phyloP scores from a whole-genome alignment of 1,140 invertebrate species.

The Drosophila equinoxialis region DNA sequence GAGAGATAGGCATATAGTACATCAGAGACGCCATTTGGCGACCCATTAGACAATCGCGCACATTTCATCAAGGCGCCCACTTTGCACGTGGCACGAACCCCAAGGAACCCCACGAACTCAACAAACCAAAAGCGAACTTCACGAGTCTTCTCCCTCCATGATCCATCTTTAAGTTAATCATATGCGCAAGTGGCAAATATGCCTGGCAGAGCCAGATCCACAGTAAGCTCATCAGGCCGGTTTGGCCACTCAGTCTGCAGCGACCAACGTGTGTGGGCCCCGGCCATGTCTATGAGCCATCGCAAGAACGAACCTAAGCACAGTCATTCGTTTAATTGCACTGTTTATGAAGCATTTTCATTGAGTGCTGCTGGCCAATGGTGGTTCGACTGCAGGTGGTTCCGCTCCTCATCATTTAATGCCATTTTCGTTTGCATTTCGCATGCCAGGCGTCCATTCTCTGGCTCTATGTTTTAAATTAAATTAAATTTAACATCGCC shows the following conservation, averaged over 20 bases:
- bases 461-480: slow-evolving; percentile 65
- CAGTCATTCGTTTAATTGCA: slow-evolving; percentile 81
- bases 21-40: slow-evolving; percentile 61
- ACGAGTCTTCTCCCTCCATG: background rate
- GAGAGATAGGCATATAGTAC: slow-evolving; percentile 16
- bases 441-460: slow-evolving; percentile 63
- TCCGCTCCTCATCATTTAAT: slow-evolving; percentile 47
- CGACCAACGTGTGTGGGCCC: slow-evolving; percentile 65
- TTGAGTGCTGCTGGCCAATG: slow-evolving; percentile 29
- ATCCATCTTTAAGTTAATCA: slow-evolving; percentile 53
- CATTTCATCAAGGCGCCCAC: slow-evolving; percentile 52
- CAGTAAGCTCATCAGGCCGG: slow-evolving; percentile 41
- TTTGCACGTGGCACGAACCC: slow-evolving; percentile 59
- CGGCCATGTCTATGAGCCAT: slow-evolving; percentile 53
- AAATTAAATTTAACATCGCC: slow-evolving; percentile 78
- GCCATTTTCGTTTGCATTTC: slow-evolving; percentile 56
- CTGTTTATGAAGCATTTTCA: slow-evolving; percentile 56
- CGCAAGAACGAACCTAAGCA: slow-evolving; percentile 49
- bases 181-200: slow-evolving; percentile 75
- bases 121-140: background rate
- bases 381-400: slow-evolving; percentile 45
- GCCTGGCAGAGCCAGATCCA: slow-evolving; percentile 10
- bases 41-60: slow-evolving; percentile 77
- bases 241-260: slow-evolving; percentile 30
- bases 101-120: slow-evolving; percentile 5